Base-by-base conservation (phyloP, 2,797 vertebrate species). In the Scomberomorus guttatus region DNA sequence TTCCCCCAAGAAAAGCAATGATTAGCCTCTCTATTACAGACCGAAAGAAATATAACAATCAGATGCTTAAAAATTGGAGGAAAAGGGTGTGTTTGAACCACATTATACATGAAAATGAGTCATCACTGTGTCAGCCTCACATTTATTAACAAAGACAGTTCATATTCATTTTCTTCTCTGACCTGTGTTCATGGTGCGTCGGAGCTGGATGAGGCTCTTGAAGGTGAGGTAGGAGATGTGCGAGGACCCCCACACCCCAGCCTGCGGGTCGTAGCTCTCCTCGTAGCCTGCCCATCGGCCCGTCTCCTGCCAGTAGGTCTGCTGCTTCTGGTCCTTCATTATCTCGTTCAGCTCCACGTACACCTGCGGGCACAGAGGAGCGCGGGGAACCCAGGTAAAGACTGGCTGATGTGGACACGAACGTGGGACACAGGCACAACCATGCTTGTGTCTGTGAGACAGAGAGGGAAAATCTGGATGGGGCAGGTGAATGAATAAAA, bases 191-290 rank as follows among this genome's bases (percentile, higher is more conserved):
- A 99, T 93, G 89, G 93, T 92, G 72, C 70, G 93, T 37, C 91
- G 93, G 56, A 98, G 93, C 71, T 98, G 95, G 84, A 97, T 89
- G 58, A 99, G 96, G 90, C 97, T 98, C 93, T 94, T 97, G 94
- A 99, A 99, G 83, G 96, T 98, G 87, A 99, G 96, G 88, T 96
- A 97, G 75, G 97, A 96, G 80, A 98, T 89, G 15, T 97, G 96
- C 0, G 96, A 96, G 55, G 94, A 91, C 1, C 93, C 92, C 98
- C 97, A 98, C 39, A 92, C 72, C 6, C 97, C 94, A 0, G 82
- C 89, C 0, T 95, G 93, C 0, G 94, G 92, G 84, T 97, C 94
- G 42, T 93, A 95, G 81, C 95, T 96, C 89, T 99, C 97, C 85
- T 97, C 97, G 68, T 95, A 91, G 44, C 90, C 93, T 78, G 92